phyloP scores from a whole-genome alignment of 2,797 vertebrate genomes.

The Myotis planiceps region DNA sequence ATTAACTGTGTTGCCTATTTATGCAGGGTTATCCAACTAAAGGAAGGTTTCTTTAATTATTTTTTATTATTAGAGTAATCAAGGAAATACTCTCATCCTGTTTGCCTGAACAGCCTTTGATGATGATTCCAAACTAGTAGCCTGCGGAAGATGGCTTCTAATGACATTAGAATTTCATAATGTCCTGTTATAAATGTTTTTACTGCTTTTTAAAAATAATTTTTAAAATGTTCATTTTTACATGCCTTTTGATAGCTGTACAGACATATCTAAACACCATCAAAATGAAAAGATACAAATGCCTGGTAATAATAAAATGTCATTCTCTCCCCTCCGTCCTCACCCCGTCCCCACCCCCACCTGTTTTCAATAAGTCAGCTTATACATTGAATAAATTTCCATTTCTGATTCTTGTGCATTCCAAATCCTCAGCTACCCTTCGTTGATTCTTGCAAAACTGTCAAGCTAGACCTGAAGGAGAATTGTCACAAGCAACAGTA shows the following conservation, averaged over 20 bases:
- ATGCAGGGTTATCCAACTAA: slow-evolving; percentile 61
- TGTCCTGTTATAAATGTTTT: slow-evolving; percentile 62
- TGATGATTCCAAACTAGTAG: neutral
- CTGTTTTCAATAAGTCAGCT: neutral
- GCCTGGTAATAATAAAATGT: slow-evolving; percentile 35
- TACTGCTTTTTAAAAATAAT: slow-evolving; percentile 72
- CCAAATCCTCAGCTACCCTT: slow-evolving; percentile 34
- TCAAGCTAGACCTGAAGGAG: neutral
- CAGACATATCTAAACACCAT: slow-evolving; percentile 53
- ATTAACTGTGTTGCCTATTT: slow-evolving; percentile 71
- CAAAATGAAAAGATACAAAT: slow-evolving; percentile 52
- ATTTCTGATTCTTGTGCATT: slow-evolving; percentile 28
- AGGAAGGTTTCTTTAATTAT: slow-evolving; percentile 67
- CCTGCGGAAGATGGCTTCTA: slow-evolving; percentile 14
- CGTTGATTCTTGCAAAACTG: neutral
- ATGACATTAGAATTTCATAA: slow-evolving; percentile 65
- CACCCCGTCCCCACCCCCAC: neutral
- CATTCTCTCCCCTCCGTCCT: neutral
- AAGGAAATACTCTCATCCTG: neutral
- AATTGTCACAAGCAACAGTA: neutral
- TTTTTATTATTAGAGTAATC: slow-evolving; percentile 38
- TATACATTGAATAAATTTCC: slow-evolving; percentile 8
- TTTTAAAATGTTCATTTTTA: slow-evolving; percentile 44
- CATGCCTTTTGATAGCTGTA: slow-evolving; percentile 56
- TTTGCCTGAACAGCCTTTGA: neutral